Percentiles rank a stretch among this genome's conserved stretches.
Evolutionary conservation across 2,113 vertebrate species (phyloP).

Genomic region (Actinemys pallida): DNA sequence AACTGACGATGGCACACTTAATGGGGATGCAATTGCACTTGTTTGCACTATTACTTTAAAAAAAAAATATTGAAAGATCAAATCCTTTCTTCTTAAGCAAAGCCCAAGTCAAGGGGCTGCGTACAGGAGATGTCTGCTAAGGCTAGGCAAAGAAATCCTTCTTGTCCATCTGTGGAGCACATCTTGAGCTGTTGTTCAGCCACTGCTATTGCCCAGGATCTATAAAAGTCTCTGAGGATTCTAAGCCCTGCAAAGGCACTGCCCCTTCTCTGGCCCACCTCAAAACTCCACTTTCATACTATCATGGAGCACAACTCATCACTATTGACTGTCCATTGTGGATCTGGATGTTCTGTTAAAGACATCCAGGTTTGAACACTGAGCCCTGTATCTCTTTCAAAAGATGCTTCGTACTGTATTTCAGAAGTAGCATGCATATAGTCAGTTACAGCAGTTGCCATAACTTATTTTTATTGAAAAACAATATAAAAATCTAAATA

Average conservation of each 20-base stretch:
- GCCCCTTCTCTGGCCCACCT: background rate
- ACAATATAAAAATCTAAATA: background rate
- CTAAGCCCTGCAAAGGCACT: background rate
- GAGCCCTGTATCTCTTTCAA: background rate
- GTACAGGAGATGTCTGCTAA: background rate
- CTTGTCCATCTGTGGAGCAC: background rate
- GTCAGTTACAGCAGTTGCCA: background rate
- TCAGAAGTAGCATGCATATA: background rate
- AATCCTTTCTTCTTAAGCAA: background rate
- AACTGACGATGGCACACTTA: background rate
- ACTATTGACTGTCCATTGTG: background rate
- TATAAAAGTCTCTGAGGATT: background rate
- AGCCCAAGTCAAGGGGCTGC: background rate
- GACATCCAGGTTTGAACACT: background rate
- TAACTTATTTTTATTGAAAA: background rate
- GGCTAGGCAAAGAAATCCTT: background rate
- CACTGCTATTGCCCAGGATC: background rate
- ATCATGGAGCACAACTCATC: background rate
- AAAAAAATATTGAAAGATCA: background rate
- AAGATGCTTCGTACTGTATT: background rate
- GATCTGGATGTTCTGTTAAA: background rate
- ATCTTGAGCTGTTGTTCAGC: slow-evolving; percentile 9
- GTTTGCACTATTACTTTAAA: background rate
- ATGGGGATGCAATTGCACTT: background rate
- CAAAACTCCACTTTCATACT: background rate